These are phyloP conservation scores for Rhincodon typus DNA, from an alignment of 2,797 vertebrate genomes.

Conservation along the genomic window DNA sequence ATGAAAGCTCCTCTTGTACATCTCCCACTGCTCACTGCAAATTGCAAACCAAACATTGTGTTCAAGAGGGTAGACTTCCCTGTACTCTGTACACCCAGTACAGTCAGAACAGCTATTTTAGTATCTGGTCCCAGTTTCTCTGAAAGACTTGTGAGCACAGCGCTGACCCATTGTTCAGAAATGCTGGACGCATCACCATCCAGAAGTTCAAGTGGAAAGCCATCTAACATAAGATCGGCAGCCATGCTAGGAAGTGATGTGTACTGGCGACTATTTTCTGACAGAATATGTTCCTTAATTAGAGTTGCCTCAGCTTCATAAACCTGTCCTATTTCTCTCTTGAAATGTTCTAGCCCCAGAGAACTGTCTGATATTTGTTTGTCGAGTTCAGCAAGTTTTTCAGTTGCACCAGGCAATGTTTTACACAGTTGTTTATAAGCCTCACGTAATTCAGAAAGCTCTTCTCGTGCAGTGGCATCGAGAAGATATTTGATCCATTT, in stretches of 20 bases:
- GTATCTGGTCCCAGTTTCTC: slow-evolving; percentile 54
- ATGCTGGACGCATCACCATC: slow-evolving; percentile 64
- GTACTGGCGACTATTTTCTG: slow-evolving; percentile 28
- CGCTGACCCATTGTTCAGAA: slow-evolving; percentile 58
- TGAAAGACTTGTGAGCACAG: slow-evolving; percentile 56
- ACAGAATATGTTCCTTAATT: neutral
- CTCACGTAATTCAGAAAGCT: slow-evolving; percentile 48
- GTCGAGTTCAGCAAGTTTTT: slow-evolving; percentile 50
- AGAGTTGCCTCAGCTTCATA: slow-evolving; percentile 18
- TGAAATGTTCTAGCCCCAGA: slow-evolving; percentile 28
- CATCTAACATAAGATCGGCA: slow-evolving; percentile 57
- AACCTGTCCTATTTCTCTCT: slow-evolving; percentile 7
- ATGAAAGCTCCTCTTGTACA: slow-evolving; percentile 69
- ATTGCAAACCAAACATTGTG: slow-evolving; percentile 67
- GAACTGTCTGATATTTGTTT: slow-evolving; percentile 9
- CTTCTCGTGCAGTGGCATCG: slow-evolving; percentile 49
- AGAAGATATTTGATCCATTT: slow-evolving; percentile 68
- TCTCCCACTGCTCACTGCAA: slow-evolving; percentile 60
- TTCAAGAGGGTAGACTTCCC: slow-evolving; percentile 69
- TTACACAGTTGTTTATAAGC: slow-evolving; percentile 52
- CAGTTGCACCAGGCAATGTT: slow-evolving; percentile 41
- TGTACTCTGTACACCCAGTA: slow-evolving; percentile 64
- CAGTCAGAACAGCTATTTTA: slow-evolving; percentile 61
- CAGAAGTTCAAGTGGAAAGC: slow-evolving; percentile 63
- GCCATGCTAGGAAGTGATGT: slow-evolving; percentile 53